Evolutionary conservation across 2,113 vertebrate species (phyloP).

Genomic region (Microcebus tavaratra): DNA sequence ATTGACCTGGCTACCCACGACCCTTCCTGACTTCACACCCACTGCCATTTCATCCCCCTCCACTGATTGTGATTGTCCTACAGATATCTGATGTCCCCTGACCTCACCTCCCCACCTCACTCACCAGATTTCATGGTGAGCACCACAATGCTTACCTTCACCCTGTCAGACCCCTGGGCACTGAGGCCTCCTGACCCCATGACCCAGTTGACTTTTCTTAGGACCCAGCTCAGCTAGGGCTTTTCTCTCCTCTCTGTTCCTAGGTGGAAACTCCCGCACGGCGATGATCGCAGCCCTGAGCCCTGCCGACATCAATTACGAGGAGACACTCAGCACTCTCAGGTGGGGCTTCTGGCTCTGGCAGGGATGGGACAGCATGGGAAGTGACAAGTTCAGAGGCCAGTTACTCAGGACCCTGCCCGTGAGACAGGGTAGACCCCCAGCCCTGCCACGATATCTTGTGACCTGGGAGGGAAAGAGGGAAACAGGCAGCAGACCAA

Average conservation of each 20-base stretch:
- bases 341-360: slow-evolving; percentile 69
- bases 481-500: background rate
- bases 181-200: background rate
- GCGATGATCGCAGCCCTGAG: slow-evolving; percentile 94
- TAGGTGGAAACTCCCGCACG: slow-evolving; percentile 93
- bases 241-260: background rate
- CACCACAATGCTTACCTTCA: background rate
- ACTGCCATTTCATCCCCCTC: background rate
- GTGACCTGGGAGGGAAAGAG: background rate
- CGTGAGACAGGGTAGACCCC: background rate
- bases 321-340: slow-evolving; percentile 93
- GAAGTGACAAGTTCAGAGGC: background rate
- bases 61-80: background rate
- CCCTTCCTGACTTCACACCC: background rate
- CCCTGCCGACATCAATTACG: slow-evolving; percentile 93
- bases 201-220: background rate
- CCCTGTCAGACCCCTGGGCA: background rate
- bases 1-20: background rate
- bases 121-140: background rate
- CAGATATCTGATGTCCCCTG: background rate
- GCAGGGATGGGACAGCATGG: background rate
- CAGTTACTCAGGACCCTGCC: background rate
- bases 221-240: background rate
- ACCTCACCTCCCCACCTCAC: background rate
- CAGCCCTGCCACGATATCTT: background rate